A percentile compares a stretch with the other conserved stretches of the same genome.
phyloP scores from a whole-genome alignment of 1,140 invertebrate genomes.

The Caenorhabditis brenneri region DNA sequence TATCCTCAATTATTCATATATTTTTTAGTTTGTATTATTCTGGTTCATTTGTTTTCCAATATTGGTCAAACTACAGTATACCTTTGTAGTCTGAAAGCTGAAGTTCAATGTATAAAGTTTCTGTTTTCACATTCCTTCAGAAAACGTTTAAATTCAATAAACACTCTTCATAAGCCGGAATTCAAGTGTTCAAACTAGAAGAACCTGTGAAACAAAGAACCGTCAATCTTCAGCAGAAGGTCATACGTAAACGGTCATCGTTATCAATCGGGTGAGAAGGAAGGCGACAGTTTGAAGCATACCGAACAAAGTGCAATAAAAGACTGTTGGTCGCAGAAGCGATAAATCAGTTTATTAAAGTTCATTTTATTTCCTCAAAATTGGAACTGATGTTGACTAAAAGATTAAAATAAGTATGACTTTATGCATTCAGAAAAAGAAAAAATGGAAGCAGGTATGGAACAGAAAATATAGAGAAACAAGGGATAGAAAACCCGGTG shows the following conservation, averaged over 20 bases:
- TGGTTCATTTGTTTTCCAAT: too few species aligned
- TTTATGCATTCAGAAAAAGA: background rate
- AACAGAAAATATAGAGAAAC: background rate
- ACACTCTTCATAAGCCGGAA: too few species aligned
- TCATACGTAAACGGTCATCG: background rate
- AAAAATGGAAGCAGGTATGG: background rate
- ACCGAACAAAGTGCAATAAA: conserved; percentile 8
- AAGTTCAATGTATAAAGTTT: too few species aligned
- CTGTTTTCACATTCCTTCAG: too few species aligned
- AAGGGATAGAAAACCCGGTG: background rate
- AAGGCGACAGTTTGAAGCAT: conserved; percentile 1
- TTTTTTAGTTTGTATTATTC: too few species aligned
- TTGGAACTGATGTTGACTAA: too few species aligned
- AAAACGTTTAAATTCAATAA: too few species aligned
- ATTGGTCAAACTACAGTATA: too few species aligned
- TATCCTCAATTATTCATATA: too few species aligned
- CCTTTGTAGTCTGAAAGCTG: too few species aligned
- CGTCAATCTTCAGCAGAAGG: background rate
- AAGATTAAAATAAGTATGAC: background rate
- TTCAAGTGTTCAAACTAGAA: background rate
- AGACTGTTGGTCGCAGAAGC: background rate
- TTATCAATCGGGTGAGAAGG: conserved; percentile 1
- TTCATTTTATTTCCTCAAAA: background rate
- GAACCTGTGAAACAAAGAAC: conserved; percentile 1
- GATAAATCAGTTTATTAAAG: background rate